phyloP scores from a whole-genome alignment of 2,113 vertebrate species.

The Stigmatopora argus region DNA sequence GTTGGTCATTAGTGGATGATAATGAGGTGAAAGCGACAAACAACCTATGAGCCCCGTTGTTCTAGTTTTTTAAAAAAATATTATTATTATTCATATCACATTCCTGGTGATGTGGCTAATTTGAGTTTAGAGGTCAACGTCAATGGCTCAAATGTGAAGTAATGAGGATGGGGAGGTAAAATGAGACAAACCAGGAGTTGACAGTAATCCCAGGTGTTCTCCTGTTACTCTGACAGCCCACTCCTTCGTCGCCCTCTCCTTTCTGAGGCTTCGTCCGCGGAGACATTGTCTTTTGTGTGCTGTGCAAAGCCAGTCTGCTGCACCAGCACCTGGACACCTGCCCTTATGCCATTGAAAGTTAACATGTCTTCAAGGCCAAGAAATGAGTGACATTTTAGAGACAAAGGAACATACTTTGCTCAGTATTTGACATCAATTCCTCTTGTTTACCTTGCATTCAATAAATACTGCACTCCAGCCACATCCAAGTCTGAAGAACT shows the following conservation, averaged over 20 bases:
- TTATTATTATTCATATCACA: conserved; percentile 70
- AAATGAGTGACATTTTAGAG: conserved; percentile 31
- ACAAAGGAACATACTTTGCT: not conserved
- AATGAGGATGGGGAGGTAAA: conserved; percentile 18
- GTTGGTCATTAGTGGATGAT: conserved; percentile 70
- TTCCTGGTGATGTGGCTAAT: conserved; percentile 74
- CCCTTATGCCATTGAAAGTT: conserved; percentile 65
- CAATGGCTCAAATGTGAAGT: conserved; percentile 51
- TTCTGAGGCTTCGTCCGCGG: conserved; percentile 47
- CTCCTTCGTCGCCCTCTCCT: conserved; percentile 21
- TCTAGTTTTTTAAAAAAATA: conserved; percentile 43
- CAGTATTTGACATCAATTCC: conserved; percentile 32
- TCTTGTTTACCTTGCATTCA: conserved; percentile 36
- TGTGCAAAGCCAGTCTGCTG: conserved; percentile 63
- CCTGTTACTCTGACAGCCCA: conserved; percentile 55
- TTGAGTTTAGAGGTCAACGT: conserved; percentile 74
- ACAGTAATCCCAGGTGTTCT: conserved; percentile 66
- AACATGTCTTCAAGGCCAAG: conserved; percentile 37
- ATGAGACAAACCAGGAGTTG: conserved; percentile 42
- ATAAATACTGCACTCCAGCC: conserved; percentile 48
- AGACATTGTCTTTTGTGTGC: conserved; percentile 62
- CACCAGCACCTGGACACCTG: conserved; percentile 58
- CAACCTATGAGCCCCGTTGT: conserved; percentile 70
- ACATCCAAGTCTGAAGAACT: conserved; percentile 34
- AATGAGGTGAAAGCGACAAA: conserved; percentile 74